Conservation (phyloP, 2,113 vertebrate species). For the Dicaeum eximium region DNA sequence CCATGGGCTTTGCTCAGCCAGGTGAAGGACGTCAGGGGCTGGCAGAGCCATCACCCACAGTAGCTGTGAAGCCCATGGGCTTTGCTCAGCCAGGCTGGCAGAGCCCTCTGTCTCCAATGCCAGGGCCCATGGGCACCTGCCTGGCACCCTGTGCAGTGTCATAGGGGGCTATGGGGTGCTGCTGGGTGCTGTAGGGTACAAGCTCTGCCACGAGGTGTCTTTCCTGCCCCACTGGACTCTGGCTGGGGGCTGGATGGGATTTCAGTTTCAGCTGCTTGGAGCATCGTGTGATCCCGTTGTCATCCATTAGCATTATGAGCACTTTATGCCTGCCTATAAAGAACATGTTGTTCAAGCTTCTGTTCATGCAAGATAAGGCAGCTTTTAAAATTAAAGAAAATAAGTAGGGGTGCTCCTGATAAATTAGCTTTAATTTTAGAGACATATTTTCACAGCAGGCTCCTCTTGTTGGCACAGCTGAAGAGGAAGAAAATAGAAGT, state of each 20-base stretch:
- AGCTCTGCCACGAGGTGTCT: background rate
- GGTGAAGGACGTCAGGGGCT: no score
- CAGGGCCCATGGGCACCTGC: accelerated
- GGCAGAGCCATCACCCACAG: background rate
- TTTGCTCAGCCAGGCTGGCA: background rate
- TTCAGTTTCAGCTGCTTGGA: background rate
- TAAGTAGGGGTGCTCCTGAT: background rate
- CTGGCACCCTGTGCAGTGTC: background rate
- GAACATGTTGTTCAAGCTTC: background rate
- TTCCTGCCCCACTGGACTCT: accelerated
- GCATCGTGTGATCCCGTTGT: background rate
- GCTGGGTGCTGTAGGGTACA: accelerated
- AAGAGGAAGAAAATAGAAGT: background rate
- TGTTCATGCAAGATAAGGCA: background rate
- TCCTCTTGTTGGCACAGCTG: background rate
- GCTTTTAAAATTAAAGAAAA: background rate
- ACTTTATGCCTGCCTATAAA: background rate
- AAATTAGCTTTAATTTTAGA: background rate
- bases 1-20: background rate
- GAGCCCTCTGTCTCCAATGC: background rate
- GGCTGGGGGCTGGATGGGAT: background rate
- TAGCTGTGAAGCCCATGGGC: background rate
- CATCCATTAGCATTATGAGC: background rate
- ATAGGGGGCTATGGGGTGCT: background rate
- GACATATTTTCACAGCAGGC: background rate